A percentile compares a stretch with the other conserved stretches of the same genome.
Evolutionary conservation across 2,113 vertebrate genomes (phyloP).

Genomic region (Poecilia latipinna): DNA sequence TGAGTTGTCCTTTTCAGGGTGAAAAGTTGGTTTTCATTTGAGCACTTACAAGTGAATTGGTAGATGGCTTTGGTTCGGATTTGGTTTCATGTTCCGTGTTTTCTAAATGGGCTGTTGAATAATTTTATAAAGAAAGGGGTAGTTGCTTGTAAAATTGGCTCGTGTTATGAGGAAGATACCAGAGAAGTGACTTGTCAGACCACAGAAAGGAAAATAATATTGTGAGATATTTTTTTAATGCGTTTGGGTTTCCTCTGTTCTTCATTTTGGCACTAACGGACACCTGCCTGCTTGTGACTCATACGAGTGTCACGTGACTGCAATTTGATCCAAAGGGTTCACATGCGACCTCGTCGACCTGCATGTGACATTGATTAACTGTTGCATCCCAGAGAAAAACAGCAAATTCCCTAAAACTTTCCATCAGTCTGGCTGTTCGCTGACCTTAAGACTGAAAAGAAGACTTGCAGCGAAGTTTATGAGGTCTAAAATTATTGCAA

Average conservation of each 20-base stretch:
- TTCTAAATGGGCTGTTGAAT: background rate
- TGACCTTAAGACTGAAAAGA: background rate
- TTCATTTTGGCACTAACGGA: conserved; percentile 13
- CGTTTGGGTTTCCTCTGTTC: background rate
- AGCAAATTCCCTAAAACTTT: background rate
- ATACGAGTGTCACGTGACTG: conserved; percentile 3
- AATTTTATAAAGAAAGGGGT: background rate
- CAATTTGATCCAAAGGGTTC: conserved; percentile 21
- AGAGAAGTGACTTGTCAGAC: background rate
- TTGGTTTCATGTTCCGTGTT: conserved; percentile 4
- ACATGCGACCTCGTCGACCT: conserved; percentile 18
- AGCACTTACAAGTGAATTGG: background rate
- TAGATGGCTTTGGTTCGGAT: background rate
- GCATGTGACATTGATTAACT: conserved; percentile 30
- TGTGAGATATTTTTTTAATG: background rate
- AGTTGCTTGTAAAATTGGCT: background rate
- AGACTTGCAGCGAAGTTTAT: background rate
- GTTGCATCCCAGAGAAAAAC: background rate
- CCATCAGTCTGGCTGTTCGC: background rate
- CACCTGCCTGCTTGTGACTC: conserved; percentile 38
- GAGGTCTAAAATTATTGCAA: background rate
- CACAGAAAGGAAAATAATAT: conserved; percentile 17
- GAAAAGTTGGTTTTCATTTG: too few relatives aligned
- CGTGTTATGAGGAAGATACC: background rate
- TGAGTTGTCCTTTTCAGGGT: background rate